Percentiles rank a stretch among this genome's conserved stretches.
phyloP scores from a whole-genome alignment of 2,113 vertebrate species.

The Donacobius atricapilla region DNA sequence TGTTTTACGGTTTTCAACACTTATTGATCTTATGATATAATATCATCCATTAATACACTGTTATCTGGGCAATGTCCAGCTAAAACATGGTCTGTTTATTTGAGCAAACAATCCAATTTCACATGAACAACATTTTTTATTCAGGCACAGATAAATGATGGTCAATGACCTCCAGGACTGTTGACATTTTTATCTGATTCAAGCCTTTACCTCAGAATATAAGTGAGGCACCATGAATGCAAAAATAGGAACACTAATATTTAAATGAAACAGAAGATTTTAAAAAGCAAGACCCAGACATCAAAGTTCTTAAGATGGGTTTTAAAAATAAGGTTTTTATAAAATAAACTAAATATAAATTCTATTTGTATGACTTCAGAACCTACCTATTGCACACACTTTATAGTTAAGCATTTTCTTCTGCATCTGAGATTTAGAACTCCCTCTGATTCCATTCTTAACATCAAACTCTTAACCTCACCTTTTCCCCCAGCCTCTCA shows the following conservation, averaged over 20 bases:
- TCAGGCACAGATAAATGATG: neutral
- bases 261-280: neutral
- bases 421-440: neutral
- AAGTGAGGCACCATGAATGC: neutral
- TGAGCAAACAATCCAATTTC: neutral
- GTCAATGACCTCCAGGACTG: neutral
- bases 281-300: neutral
- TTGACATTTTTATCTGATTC: neutral
- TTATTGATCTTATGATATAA: neutral
- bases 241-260: neutral
- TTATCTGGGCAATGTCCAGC: neutral
- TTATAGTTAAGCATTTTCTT: neutral
- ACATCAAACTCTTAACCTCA: neutral
- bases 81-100: neutral
- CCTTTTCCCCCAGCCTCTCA: neutral
- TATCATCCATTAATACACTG: neutral
- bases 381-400: neutral
- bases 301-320: neutral
- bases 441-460: neutral
- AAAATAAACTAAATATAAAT: neutral
- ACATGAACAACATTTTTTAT: neutral
- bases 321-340: neutral
- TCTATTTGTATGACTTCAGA: neutral
- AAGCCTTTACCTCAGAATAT: neutral
- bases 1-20: neutral